Evolutionary conservation across 2,797 vertebrate species (phyloP).

Genomic region (Naso thynnoides): DNA sequence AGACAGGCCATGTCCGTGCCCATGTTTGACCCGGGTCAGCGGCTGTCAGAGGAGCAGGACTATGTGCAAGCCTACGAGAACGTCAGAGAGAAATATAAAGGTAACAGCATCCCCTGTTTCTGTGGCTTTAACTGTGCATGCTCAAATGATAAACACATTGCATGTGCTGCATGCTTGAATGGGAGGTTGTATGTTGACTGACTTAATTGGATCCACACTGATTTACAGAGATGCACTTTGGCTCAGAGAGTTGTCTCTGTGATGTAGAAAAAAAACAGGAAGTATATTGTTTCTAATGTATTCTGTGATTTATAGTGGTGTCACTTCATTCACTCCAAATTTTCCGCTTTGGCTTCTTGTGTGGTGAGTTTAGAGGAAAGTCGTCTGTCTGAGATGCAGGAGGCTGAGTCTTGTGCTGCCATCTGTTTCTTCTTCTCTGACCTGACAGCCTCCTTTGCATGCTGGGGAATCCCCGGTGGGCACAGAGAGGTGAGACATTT

Average conservation of each 20-base stretch:
- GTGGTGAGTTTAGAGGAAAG: background rate
- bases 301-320: background rate
- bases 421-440: slow-evolving; percentile 13
- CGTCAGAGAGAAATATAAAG: slow-evolving; percentile 95
- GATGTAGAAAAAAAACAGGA: slow-evolving; percentile 16
- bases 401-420: background rate
- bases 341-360: background rate
- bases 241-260: slow-evolving; percentile 3
- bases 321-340: background rate
- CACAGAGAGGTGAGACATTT: slow-evolving; percentile 32
- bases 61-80: slow-evolving; percentile 94
- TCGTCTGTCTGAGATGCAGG: background rate
- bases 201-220: slow-evolving; percentile 62
- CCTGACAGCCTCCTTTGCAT: slow-evolving; percentile 26
- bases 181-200: slow-evolving; percentile 38
- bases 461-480: slow-evolving; percentile 14
- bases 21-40: slow-evolving; percentile 76
- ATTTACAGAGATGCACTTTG: slow-evolving; percentile 37
- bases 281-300: background rate
- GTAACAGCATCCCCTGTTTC: slow-evolving; percentile 73
- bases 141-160: background rate
- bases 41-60: slow-evolving; percentile 90
- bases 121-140: background rate
- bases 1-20: slow-evolving; percentile 76
- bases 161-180: slow-evolving; percentile 38